Conservation (phyloP, 2,888 invertebrate species). For the Eurytoma adleriae region DNA sequence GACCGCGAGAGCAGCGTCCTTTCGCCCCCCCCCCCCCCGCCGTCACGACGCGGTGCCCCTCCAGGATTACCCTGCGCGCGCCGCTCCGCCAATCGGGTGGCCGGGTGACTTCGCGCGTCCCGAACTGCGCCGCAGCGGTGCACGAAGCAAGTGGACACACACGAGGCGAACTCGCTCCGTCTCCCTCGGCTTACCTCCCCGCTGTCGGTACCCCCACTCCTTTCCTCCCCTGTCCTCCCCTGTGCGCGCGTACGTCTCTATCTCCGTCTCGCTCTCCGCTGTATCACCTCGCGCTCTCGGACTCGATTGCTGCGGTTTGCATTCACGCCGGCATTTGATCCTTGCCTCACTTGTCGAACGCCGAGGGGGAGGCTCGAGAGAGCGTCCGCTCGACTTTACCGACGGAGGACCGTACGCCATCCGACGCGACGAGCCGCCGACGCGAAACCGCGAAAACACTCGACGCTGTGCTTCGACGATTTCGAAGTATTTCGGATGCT, state of each 20-base stretch:
- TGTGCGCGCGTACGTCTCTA: neutral
- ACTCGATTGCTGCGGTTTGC: conserved; percentile 10
- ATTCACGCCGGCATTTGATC: conserved; percentile 33
- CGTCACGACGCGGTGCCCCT: neutral
- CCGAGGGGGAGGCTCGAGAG: too few relatives aligned
- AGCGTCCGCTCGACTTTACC: conserved; percentile 10
- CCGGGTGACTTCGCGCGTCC: neutral
- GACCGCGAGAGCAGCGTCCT: conserved; percentile 21
- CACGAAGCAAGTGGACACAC: neutral
- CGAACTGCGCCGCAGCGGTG: neutral
- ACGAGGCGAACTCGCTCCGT: too few relatives aligned
- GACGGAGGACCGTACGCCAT: neutral
- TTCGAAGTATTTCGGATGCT: too few relatives aligned
- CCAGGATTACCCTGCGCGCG: neutral
- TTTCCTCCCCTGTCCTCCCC: too few relatives aligned
- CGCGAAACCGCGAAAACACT: too few relatives aligned
- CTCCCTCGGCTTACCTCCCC: neutral
- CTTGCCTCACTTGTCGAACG: conserved; percentile 10
- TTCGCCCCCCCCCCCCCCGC: neutral
- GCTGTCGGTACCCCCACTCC: too few relatives aligned
- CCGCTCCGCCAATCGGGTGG: neutral
- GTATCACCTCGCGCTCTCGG: neutral
- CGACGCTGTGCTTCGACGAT: too few relatives aligned
- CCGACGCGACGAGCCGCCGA: neutral
- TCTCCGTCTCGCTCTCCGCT: neutral